These are phyloP conservation scores for Drosophila emarginata DNA, from an alignment of 2,888 invertebrate genomes.

Conservation along the genomic window DNA sequence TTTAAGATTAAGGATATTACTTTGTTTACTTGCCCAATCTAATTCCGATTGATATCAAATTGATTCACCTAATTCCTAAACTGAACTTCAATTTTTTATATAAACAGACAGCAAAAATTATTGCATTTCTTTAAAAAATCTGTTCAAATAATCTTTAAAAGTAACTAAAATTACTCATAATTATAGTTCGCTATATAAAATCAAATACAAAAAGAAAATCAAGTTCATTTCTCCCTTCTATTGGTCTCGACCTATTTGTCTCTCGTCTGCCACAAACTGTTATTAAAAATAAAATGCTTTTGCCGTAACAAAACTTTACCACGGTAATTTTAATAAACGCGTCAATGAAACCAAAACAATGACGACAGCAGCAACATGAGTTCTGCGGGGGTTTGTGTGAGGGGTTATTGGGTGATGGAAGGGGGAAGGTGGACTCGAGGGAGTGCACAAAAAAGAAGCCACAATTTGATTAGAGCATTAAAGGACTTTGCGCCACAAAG, in stretches of 20 bases:
- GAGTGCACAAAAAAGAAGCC: slow-evolving; percentile 66
- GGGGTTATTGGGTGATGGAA: slow-evolving; percentile 14
- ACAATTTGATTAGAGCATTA: slow-evolving; percentile 77
- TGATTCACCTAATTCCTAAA: neutral
- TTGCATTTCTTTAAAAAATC: neutral
- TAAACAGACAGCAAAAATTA: too few relatives aligned
- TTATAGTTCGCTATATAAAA: neutral
- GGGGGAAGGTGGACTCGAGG: slow-evolving; percentile 30
- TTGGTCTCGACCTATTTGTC: neutral
- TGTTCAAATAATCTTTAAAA: neutral
- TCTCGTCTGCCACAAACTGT: slow-evolving; percentile 22
- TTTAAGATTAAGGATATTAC: too few relatives aligned
- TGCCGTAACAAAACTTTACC: slow-evolving; percentile 53
- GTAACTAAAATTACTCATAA: neutral
- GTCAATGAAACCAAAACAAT: slow-evolving; percentile 75
- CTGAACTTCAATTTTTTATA: neutral
- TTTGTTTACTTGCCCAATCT: too few relatives aligned
- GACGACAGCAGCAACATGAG: slow-evolving; percentile 53
- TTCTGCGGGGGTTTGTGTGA: neutral
- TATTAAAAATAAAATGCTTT: slow-evolving; percentile 56
- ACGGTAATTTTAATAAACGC: slow-evolving; percentile 74
- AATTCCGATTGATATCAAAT: neutral
- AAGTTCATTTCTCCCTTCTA: neutral
- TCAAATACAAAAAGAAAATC: slow-evolving; percentile 14
- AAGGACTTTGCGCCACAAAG: slow-evolving; percentile 73